Conservation (phyloP, 2,797 vertebrate species). For the Cyclura pinguis region DNA sequence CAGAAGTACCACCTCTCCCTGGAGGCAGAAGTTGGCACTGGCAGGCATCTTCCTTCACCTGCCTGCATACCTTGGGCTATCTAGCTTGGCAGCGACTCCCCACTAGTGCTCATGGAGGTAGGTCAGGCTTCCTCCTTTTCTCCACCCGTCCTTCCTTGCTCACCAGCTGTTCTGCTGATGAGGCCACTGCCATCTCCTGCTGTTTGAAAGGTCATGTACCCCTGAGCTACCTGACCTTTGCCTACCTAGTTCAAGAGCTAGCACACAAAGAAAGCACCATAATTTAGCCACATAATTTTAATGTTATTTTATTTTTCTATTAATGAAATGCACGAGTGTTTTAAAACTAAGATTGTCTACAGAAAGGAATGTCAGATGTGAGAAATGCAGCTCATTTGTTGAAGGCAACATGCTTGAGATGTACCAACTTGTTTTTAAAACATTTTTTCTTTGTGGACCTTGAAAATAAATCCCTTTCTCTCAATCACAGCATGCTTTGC, state of each 20-base stretch:
- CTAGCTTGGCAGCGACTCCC: too few species aligned
- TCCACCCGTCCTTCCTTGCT: too few species aligned
- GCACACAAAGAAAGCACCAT: conserved; percentile 43
- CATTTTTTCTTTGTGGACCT: conserved; percentile 80
- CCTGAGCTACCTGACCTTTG: background rate
- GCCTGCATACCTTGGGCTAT: too few species aligned
- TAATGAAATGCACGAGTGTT: conserved; percentile 47
- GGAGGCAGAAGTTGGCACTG: too few species aligned
- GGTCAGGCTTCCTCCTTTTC: too few species aligned
- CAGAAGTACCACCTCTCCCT: too few species aligned
- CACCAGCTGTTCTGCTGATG: too few species aligned
- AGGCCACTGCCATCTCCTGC: too few species aligned
- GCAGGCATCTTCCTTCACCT: too few species aligned
- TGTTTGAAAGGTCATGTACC: background rate
- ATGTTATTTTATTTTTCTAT: conserved; percentile 48
- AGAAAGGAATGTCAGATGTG: conserved; percentile 51
- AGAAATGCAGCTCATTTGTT: conserved; percentile 64
- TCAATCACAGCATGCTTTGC: conserved; percentile 86
- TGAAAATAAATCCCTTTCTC: conserved; percentile 84
- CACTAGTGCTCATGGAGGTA: too few species aligned
- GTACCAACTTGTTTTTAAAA: conserved; percentile 85
- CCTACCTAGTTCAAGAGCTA: background rate
- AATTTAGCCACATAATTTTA: conserved; percentile 32
- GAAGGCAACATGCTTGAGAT: conserved; percentile 73
- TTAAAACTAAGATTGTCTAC: conserved; percentile 52